These are phyloP conservation scores for Bombyx mandarina DNA, from an alignment of 1,140 invertebrate genomes.

Conservation along the genomic window DNA sequence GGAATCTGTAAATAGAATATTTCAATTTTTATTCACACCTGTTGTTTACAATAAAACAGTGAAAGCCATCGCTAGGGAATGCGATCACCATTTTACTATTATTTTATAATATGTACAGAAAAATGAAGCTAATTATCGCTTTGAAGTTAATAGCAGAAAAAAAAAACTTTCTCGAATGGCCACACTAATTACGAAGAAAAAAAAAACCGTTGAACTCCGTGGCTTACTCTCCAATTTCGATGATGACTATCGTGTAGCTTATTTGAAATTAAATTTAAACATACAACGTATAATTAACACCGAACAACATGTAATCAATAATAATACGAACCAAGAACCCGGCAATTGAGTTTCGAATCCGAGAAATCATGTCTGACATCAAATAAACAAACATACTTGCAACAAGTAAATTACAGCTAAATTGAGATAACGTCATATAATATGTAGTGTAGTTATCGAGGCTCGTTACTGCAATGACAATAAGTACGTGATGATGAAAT, in stretches of 20 bases:
- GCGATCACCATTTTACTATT: too few relatives aligned
- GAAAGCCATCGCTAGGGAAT: too few relatives aligned
- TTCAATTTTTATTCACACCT: too few relatives aligned
- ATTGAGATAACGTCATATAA: conserved; percentile 45
- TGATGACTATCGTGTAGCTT: conserved; percentile 9
- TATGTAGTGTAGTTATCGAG: conserved; percentile 56
- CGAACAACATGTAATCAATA: conserved; percentile 45
- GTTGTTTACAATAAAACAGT: too few relatives aligned
- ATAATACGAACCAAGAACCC: conserved; percentile 30
- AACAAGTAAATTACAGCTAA: conserved; percentile 42
- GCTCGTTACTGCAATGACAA: conserved; percentile 39
- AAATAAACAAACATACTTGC: conserved; percentile 48
- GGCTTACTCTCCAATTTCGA: conserved; percentile 8
- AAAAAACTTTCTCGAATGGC: too few relatives aligned
- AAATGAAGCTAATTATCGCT: too few relatives aligned
- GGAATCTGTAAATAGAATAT: too few relatives aligned
- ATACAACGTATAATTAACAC: conserved; percentile 43
- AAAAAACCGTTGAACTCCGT: too few relatives aligned
- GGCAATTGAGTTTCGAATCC: conserved; percentile 31
- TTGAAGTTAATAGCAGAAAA: too few relatives aligned
- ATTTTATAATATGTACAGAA: too few relatives aligned
- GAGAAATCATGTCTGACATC: conserved; percentile 33
- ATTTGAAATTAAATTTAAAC: conserved; percentile 31
- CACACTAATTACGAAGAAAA: too few relatives aligned
- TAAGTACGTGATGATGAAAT: conserved; percentile 39